A percentile compares a stretch with the other conserved stretches of the same genome.
phyloP scores from a whole-genome alignment of 1,140 invertebrate genomes.

The Hormaphis cornu region DNA sequence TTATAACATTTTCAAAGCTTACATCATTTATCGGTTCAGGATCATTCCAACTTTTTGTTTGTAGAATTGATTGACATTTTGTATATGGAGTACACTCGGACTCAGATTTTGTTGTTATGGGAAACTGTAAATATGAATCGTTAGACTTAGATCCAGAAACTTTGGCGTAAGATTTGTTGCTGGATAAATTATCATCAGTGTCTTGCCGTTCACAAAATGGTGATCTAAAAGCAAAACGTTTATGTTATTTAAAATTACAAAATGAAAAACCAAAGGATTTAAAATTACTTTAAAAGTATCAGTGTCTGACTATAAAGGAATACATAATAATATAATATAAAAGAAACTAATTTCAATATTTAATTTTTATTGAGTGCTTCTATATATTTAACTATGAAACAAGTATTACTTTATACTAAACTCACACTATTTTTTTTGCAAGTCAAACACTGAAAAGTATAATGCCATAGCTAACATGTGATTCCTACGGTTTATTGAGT shows the following conservation, averaged over 20 bases:
- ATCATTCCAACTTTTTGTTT: conserved; percentile 12
- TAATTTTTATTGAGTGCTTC: too few relatives aligned
- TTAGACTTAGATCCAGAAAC: not conserved
- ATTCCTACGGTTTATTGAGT: too few relatives aligned
- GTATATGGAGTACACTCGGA: not conserved
- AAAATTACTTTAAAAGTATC: too few relatives aligned
- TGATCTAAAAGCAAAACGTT: not conserved
- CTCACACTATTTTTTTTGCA: too few relatives aligned
- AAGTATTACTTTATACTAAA: too few relatives aligned
- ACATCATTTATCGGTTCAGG: conserved; percentile 17
- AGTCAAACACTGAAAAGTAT: too few relatives aligned
- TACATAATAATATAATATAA: too few relatives aligned
- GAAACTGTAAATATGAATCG: not conserved
- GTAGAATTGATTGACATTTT: conserved; percentile 5
- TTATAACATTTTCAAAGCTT: conserved; percentile 21
- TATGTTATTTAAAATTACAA: not conserved
- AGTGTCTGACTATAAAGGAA: too few relatives aligned
- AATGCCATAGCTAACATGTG: too few relatives aligned
- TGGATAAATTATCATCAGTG: not conserved
- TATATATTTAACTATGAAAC: too few relatives aligned
- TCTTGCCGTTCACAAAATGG: not conserved
- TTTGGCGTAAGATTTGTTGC: not conserved
- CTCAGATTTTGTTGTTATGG: not conserved
- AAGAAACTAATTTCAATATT: too few relatives aligned
- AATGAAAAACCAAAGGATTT: not conserved